Conservation (phyloP, 2,888 invertebrate genomes). For the Hofmannophila pseudospretella region DNA sequence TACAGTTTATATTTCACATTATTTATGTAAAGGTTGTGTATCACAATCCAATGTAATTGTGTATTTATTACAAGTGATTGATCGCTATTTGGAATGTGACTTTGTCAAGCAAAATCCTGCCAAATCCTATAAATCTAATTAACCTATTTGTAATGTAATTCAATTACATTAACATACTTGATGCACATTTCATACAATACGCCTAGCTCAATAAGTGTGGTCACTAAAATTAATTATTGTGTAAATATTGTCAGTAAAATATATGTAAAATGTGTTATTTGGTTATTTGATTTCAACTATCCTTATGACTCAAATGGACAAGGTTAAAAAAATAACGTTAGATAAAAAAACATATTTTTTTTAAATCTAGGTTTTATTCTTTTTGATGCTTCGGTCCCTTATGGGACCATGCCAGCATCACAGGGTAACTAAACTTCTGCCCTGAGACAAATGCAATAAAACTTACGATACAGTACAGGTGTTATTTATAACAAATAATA, state of each 20-base stretch:
- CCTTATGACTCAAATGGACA: no score
- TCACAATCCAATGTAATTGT: slow-evolving; percentile 37
- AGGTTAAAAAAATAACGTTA: no score
- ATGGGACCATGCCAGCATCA: no score
- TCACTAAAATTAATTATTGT: slow-evolving; percentile 71
- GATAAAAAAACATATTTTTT: no score
- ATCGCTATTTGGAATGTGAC: slow-evolving; percentile 55
- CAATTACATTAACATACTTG: slow-evolving; percentile 61
- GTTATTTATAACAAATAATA: no score
- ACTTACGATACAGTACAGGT: no score
- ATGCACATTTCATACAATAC: slow-evolving; percentile 74
- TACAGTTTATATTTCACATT: slow-evolving; percentile 37
- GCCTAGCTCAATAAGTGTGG: slow-evolving; percentile 76
- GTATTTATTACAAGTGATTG: slow-evolving; percentile 30
- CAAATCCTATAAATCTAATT: slow-evolving; percentile 51
- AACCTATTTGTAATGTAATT: slow-evolving; percentile 63
- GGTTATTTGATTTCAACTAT: no score
- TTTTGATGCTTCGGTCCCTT: no score
- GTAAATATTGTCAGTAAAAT: slow-evolving; percentile 77
- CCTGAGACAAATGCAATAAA: no score
- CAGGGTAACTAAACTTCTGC: no score
- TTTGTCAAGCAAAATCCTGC: slow-evolving; percentile 73
- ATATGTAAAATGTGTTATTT: slow-evolving; percentile 72
- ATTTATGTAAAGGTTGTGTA: slow-evolving; percentile 60
- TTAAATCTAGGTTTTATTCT: no score